These are phyloP conservation scores for Synergus umbraculus DNA, from an alignment of 2,888 invertebrate genomes.

Conservation along the genomic window DNA sequence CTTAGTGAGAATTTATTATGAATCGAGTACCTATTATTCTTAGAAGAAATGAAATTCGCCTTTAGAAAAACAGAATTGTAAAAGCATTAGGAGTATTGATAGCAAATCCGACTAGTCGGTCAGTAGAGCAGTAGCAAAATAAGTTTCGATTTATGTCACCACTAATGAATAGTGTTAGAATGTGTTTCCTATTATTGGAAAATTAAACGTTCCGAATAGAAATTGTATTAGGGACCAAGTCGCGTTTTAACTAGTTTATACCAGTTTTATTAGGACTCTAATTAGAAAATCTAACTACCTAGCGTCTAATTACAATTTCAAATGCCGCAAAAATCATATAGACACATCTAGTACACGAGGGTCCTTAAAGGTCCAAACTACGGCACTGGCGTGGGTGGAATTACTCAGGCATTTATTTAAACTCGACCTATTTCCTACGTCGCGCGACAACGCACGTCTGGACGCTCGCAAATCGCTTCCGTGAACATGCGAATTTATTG, in stretches of 20 bases:
- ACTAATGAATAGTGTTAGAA: neutral
- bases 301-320: too few relatives aligned
- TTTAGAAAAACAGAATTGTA: too few relatives aligned
- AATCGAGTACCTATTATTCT: too few relatives aligned
- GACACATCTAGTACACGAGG: neutral
- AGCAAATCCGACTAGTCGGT: too few relatives aligned
- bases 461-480: constrained; percentile 56
- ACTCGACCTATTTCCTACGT: constrained; percentile 64
- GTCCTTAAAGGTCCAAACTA: constrained; percentile 17
- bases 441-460: constrained; percentile 45
- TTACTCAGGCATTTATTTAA: constrained; percentile 66
- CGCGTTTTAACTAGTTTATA: too few relatives aligned
- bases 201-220: too few relatives aligned
- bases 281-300: too few relatives aligned
- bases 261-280: too few relatives aligned
- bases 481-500: constrained; percentile 43
- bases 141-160: neutral
- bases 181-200: neutral
- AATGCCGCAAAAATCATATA: neutral
- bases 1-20: too few relatives aligned
- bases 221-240: too few relatives aligned
- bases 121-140: neutral
- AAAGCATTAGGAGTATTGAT: too few relatives aligned
- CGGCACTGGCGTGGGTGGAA: constrained; percentile 62
- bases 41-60: too few relatives aligned